phyloP scores from a whole-genome alignment of 35 echinoderm and acorn worm genomes.

The Ophiothrix spiculata region DNA sequence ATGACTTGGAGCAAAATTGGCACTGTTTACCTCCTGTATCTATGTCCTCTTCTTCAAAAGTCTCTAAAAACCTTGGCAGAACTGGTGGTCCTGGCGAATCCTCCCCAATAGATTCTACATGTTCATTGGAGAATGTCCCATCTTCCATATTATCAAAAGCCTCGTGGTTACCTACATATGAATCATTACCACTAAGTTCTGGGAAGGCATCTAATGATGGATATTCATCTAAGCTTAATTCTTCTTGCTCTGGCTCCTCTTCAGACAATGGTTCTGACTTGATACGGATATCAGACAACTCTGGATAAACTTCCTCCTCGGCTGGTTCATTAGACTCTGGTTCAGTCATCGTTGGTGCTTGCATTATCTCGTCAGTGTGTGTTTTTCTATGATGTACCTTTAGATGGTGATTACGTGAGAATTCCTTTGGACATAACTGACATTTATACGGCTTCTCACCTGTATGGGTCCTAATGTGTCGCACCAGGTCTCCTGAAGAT shows the following conservation, averaged over 20 bases:
- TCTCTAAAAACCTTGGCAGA: not conserved
- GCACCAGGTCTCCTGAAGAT: not conserved
- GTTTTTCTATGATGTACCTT: not conserved
- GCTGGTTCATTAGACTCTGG: not conserved
- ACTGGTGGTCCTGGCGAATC: not conserved
- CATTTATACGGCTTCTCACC: not conserved
- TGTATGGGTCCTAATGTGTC: not conserved
- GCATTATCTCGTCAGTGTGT: not conserved
- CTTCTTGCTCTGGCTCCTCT: not conserved
- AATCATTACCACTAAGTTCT: not conserved
- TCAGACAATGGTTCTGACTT: not conserved
- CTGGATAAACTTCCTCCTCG: not conserved
- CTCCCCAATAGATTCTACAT: not conserved
- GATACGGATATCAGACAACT: not conserved
- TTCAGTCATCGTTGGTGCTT: not conserved
- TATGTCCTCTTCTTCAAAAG: not conserved
- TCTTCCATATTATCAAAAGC: not conserved
- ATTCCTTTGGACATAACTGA: not conserved
- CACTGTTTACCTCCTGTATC: not conserved
- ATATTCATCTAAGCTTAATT: not conserved
- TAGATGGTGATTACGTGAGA: conserved; percentile 5
- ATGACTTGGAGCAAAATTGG: not conserved
- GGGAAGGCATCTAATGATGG: not conserved
- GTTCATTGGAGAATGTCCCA: not conserved
- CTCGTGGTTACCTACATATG: not conserved